Evolutionary conservation across 2,113 vertebrate genomes (phyloP), one percentile per base, ranked within the genome.

Genomic region (Amphiprion ocellaris): DNA sequence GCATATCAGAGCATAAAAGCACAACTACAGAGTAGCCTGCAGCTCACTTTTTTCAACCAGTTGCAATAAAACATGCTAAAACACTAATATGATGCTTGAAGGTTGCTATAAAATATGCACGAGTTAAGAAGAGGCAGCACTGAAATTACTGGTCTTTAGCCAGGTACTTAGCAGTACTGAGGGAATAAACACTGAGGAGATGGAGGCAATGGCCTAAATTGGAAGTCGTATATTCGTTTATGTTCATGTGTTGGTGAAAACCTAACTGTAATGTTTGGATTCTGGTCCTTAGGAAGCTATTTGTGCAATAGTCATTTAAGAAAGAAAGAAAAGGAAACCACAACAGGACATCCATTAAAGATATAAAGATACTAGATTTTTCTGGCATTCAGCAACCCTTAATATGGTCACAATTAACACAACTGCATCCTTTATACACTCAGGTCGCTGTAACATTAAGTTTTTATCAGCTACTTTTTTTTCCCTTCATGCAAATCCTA

Each of bases 391-490:
- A 26, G 23, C 30, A 19, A 14, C 19, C 2, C 6, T 9, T 19
- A 23, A 60, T 6, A 12, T 23, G 16, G 12, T 67, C 30, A 50
- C 23, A 71, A 7, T 71, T 11, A 41, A 4, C 10, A 53, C 41
- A 33, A 44, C 7, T 26, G 8, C 14, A 16, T 11, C 16, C 14
- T 54, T 11, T 41, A 49, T 71, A 10, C 23, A 30, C 9, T 24
- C 21, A 3, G 46, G 17, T 46, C 8, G 60, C 49, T 16, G 28
- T 14, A 26, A 54, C 15, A 44, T 53, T 21, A 68, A 1, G 5
- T 55, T 70, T 65, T 73, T 77, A 83, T 83, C 53, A 62, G 66
- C 82, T 83, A 77, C 86, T 84, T 85, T 82, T 84, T 77, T 73
- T 70, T 72, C 33, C 64, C 73, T 72, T 39, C 64, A 77, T 82